phyloP scores from a whole-genome alignment of 2,888 invertebrate species.

The Xylota segnis region DNA sequence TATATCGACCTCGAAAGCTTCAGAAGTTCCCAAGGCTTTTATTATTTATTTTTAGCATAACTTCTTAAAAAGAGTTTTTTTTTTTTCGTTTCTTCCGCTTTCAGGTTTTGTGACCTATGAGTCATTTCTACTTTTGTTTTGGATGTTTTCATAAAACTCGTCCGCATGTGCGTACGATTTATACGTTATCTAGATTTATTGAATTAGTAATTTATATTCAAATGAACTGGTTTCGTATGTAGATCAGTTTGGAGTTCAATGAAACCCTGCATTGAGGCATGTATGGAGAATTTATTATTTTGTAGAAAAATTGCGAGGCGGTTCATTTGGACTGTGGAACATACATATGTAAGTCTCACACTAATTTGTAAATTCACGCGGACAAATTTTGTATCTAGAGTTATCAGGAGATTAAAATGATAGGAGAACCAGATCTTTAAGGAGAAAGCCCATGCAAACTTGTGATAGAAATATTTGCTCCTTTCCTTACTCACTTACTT shows the following conservation, averaged over 20 bases:
- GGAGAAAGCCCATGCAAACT: too few relatives aligned
- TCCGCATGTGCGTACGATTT: constrained; percentile 29
- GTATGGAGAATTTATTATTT: neutral
- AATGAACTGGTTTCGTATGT: constrained; percentile 43
- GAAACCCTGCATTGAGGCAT: neutral
- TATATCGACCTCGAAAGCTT: constrained; percentile 19
- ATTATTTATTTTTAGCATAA: constrained; percentile 27
- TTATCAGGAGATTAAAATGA: too few relatives aligned
- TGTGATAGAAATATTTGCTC: too few relatives aligned
- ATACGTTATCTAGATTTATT: constrained; percentile 48
- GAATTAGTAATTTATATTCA: constrained; percentile 46
- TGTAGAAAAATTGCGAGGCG: neutral
- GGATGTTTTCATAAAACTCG: constrained; percentile 3
- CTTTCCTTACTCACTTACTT: too few relatives aligned
- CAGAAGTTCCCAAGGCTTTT: constrained; percentile 19
- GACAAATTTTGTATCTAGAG: too few relatives aligned
- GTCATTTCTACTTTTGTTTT: constrained; percentile 19
- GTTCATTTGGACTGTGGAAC: too few relatives aligned
- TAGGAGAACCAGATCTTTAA: too few relatives aligned
- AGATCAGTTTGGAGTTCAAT: constrained; percentile 41
- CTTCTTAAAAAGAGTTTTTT: neutral
- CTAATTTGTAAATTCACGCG: too few relatives aligned
- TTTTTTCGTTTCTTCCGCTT: neutral
- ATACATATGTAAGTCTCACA: too few relatives aligned
- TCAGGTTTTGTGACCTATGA: constrained; percentile 39